phyloP scores from a whole-genome alignment of 2,888 invertebrate genomes.

The Dasysyrphus tricinctus region DNA sequence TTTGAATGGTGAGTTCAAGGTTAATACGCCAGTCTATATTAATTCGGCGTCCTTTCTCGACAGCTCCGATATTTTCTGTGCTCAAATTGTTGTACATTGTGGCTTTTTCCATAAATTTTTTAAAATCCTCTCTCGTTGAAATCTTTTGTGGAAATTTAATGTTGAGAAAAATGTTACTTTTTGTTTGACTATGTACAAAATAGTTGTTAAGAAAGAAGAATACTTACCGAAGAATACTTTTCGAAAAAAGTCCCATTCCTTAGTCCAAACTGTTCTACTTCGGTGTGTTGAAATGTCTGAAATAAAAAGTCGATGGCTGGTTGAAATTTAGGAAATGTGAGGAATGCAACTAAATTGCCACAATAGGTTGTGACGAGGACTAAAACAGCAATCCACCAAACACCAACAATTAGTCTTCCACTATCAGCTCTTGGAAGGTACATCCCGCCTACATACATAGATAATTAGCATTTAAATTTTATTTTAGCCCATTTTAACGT shows the following conservation, averaged over 20 bases:
- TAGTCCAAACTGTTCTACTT: slow-evolving; percentile 90
- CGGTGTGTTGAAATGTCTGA: slow-evolving; percentile 83
- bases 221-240: slow-evolving; percentile 85
- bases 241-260: slow-evolving; percentile 90
- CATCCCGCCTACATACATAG: slow-evolving; percentile 88
- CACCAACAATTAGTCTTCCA: slow-evolving; percentile 92
- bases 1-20: slow-evolving; percentile 89
- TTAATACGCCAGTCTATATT: slow-evolving; percentile 93
- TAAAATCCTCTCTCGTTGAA: slow-evolving; percentile 80
- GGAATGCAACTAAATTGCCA: slow-evolving; percentile 95
- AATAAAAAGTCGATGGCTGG: slow-evolving; percentile 81
- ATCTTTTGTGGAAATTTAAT: slow-evolving; percentile 66
- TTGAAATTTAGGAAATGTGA: slow-evolving; percentile 92
- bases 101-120: slow-evolving; percentile 85
- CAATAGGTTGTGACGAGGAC: slow-evolving; percentile 96
- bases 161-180: background rate
- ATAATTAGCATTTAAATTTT: background rate
- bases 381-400: slow-evolving; percentile 96
- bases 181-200: background rate
- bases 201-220: background rate
- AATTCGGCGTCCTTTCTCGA: slow-evolving; percentile 88
- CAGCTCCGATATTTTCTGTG: slow-evolving; percentile 84
- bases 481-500: background rate
- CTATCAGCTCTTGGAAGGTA: slow-evolving; percentile 93
- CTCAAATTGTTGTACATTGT: slow-evolving; percentile 84